These are phyloP conservation scores for Danionella dracula DNA, from an alignment of 2,797 vertebrate genomes.

Conservation along the genomic window DNA sequence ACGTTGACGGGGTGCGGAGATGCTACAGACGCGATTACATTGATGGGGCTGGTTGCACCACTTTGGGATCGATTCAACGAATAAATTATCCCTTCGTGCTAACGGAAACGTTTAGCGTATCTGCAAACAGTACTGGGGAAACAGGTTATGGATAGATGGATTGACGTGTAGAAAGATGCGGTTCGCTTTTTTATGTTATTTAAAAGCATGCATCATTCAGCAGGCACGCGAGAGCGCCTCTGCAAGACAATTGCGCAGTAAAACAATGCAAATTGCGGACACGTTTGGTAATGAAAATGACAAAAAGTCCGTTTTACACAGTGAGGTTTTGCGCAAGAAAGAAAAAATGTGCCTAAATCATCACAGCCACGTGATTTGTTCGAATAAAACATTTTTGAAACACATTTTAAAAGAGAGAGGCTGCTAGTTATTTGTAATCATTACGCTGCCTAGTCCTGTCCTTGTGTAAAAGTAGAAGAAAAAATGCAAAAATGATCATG, in stretches of 20 bases:
- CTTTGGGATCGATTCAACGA: slow-evolving; percentile 41
- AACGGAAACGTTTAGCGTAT: slow-evolving; percentile 51
- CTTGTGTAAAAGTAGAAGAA: no score
- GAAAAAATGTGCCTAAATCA: no score
- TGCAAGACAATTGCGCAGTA: slow-evolving; percentile 64
- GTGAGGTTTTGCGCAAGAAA: slow-evolving; percentile 14
- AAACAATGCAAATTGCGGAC: slow-evolving; percentile 70
- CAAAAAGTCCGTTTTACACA: neutral
- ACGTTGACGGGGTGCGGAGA: slow-evolving; percentile 61
- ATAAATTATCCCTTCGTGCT: slow-evolving; percentile 28
- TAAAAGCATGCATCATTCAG: no score
- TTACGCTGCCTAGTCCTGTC: no score
- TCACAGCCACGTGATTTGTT: no score
- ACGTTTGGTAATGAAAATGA: slow-evolving; percentile 24
- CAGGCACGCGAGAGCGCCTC: slow-evolving; percentile 46
- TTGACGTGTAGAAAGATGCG: slow-evolving; percentile 40
- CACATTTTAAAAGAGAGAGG: no score
- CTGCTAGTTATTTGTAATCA: no score
- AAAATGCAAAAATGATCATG: no score
- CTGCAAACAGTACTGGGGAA: slow-evolving; percentile 24
- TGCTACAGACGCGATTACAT: slow-evolving; percentile 42
- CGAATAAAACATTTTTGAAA: no score
- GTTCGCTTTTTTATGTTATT: no score
- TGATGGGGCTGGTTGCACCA: slow-evolving; percentile 46
- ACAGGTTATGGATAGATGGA: slow-evolving; percentile 37